Conservation (phyloP, 1,140 invertebrate species). For the Pantala flavescens region DNA sequence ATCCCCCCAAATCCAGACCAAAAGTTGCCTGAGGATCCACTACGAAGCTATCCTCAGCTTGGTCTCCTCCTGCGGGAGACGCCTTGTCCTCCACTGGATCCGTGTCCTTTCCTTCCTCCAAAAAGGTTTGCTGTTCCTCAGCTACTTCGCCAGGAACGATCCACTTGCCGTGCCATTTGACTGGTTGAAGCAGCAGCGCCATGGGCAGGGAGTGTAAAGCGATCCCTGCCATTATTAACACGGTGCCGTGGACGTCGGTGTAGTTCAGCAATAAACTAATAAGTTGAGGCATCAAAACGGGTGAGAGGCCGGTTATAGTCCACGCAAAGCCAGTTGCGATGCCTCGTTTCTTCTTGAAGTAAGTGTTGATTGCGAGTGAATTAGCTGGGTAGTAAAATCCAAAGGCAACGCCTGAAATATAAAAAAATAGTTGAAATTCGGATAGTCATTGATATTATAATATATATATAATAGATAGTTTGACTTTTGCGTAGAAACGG, state of each 20-base stretch:
- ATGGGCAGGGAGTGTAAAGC: slow-evolving; percentile 27
- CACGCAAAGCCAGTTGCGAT: slow-evolving; percentile 30
- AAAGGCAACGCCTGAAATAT: too few species aligned
- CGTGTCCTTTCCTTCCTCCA: not conserved
- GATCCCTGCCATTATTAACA: slow-evolving; percentile 31
- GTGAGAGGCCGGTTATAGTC: slow-evolving; percentile 28
- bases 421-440: too few species aligned
- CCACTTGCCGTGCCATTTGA: slow-evolving; percentile 22
- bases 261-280: slow-evolving; percentile 19
- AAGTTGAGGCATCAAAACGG: slow-evolving; percentile 27
- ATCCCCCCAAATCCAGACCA: not conserved
- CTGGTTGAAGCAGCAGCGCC: slow-evolving; percentile 27
- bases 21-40: not conserved
- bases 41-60: not conserved
- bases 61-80: not conserved
- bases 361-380: slow-evolving; percentile 22
- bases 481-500: too few species aligned
- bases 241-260: slow-evolving; percentile 19
- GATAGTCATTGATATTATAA: too few species aligned
- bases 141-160: not conserved
- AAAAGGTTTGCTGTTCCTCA: not conserved
- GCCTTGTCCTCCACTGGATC: not conserved
- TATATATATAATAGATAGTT: too few species aligned
- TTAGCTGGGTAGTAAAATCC: not conserved
- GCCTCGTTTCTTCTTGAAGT: slow-evolving; percentile 27